phyloP scores from a whole-genome alignment of 2,797 vertebrate genomes.

The Argyrosomus regius region DNA sequence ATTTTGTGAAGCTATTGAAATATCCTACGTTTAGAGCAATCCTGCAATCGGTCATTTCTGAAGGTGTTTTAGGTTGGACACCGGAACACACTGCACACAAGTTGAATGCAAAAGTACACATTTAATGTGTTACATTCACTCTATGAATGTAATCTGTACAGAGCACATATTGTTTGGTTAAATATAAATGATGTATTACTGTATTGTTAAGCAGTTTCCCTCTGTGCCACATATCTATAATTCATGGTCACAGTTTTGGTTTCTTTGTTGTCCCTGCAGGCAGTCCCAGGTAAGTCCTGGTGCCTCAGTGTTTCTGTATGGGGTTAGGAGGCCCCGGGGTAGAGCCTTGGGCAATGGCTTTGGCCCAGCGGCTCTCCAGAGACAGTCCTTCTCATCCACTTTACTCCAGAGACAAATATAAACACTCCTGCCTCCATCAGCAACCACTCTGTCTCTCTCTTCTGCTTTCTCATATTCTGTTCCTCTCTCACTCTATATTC shows the following conservation, averaged over 20 bases:
- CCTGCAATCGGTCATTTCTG: too few relatives aligned
- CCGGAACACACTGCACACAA: background rate
- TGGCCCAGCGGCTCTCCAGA: constrained; percentile 44
- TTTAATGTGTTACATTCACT: background rate
- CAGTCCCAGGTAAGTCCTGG: constrained; percentile 51
- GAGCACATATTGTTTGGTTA: background rate
- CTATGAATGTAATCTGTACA: background rate
- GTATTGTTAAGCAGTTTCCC: constrained; percentile 18
- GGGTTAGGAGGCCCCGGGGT: constrained; percentile 37
- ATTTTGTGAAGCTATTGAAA: too few relatives aligned
- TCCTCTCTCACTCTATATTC: constrained; percentile 68
- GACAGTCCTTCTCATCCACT: constrained; percentile 38
- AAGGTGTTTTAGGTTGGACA: too few relatives aligned
- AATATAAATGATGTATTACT: background rate
- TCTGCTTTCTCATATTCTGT: constrained; percentile 29
- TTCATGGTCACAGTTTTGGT: constrained; percentile 57
- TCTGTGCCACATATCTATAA: constrained; percentile 45
- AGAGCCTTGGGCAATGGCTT: constrained; percentile 50
- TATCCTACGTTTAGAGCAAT: too few relatives aligned
- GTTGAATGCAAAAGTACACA: background rate
- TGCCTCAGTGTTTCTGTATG: constrained; percentile 33
- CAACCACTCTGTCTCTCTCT: constrained; percentile 22
- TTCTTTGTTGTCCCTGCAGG: constrained; percentile 61
- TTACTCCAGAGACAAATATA: constrained; percentile 52
- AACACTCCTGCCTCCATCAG: constrained; percentile 28